Base-by-base conservation (phyloP, 2,113 vertebrate species). In the Mustela lutreola region DNA sequence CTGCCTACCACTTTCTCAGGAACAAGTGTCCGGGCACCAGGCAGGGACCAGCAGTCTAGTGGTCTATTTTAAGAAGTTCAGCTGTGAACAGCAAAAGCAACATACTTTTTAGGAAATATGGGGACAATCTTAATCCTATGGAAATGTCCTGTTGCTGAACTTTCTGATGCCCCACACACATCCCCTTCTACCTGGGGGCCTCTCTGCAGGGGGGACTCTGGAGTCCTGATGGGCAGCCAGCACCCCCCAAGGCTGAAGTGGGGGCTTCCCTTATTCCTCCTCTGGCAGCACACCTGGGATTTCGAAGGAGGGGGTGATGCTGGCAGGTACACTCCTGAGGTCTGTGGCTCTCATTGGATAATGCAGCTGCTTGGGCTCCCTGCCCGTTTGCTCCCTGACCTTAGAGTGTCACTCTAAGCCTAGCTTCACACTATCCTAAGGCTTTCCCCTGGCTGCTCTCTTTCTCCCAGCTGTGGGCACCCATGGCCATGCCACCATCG, bases 281-380 rank as follows among this genome's bases (percentile, higher is more conserved):
- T 26, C n/a, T 62, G 1, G 1, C 56, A 3, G 42, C 28, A 28
- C n/a, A 60, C 12, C 36, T 53, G 75, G 65, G 80, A 19, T 39
- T 71, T 62, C 2, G 16, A 33, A 31, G 1, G 71, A 39, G 28
- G 19, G 26, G 19, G 50, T 9, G 78, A 67, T 0, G 15, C 7
- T 4, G 45, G 24, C n/a, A 12, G 78, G 28, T 0, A 5, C 1
- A 0, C 15, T 7, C 0, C 1, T 1, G 79, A 45, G 79, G 50
- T 24, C 31, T 26, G 62, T 22, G 60, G 28, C 56, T 33, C 86
- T 62, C 19, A 10, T 5, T 6, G 67, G 36, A 8, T 7, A 2
- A 12, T 11, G 75, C 0, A 24, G 45, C 60, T 9, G 33, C 16
- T 0, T 28, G 36, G 9, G 42, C 6, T 18, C 88, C 53, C 82